Evolutionary conservation across 1,140 invertebrate genomes (phyloP), one percentile per base, ranked within the genome.

Genomic region (Neuroterus valhalla): DNA sequence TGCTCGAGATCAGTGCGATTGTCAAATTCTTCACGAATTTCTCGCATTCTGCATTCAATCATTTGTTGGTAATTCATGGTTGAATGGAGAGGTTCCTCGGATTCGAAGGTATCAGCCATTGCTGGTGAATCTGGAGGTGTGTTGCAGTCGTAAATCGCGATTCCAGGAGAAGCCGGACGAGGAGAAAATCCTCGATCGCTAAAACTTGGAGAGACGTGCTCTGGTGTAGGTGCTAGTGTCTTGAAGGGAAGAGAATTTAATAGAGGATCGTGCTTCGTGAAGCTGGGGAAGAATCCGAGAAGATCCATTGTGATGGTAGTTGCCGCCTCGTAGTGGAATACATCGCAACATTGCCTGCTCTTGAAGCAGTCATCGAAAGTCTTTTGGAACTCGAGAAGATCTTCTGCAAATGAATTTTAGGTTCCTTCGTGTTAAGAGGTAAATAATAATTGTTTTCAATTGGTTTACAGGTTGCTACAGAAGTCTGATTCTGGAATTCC

Each of bases 331-430:
- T 85, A 85, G 21, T 70, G 46, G 68, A 73, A 66, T 3, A 71
- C 52, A 55, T 74, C 76, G 69, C 45, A 74, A 15, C 73, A 66
- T 70, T 52, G 72, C 23, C 71, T 46, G 2, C 50, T 66, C 48
- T 73, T 73, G 8, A 82, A 69, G 50, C 55, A 77, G 3, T 81
- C 21, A 14, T 85, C 78, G 42, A 81, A 81, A 6, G 71, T 76
- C 66, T 83, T 85, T 48, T 83, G 80, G 21, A 87, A 84, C 38
- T 80, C 85, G 43, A 82, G 79, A 11, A 82, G 17, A 66, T 87
- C 79, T 66, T 85, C 86, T 87, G 66, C 26, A 76, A 81, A 69
- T 70, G 48, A 70, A 67, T 19, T 23, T 66, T 48, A 42, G 68
- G 15, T 23, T 38, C 21, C n/a, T 68, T 8, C 23, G 1, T 52